Base-by-base conservation (phyloP, 1,140 invertebrate species). In the Zaprionus capensis region DNA sequence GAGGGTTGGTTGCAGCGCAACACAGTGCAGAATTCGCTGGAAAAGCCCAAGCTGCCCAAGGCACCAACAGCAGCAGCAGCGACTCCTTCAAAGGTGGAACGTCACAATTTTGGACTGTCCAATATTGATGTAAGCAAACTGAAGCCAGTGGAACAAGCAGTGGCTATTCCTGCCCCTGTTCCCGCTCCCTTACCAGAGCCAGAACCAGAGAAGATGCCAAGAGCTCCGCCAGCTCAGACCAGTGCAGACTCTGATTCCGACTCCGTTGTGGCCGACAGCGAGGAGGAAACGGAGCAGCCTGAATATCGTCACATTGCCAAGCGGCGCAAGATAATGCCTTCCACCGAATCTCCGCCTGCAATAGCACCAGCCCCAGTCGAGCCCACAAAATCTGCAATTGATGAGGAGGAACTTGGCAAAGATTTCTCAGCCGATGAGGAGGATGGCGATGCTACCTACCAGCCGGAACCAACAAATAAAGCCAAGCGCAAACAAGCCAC, bases 191-290 rank as follows among this genome's bases (percentile, higher is more conserved):
- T 17, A 17, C 2, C 28, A 0, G 63, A 53, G 1, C 20, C 36
- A 31, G 20, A 2, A 20, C 7, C 41, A 28, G 36, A 55, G 6
- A n/a, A 53, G 17, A 2, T 41, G 28, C n/a, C 49, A 15, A 5
- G 49, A 22, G 22, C 17, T 4, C 26, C 34, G 11, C 36, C 61
- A 22, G 12, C 5, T 31, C 38, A 15, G 41, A 22, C 9, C 31
- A 34, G 22, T 59, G 22, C 22, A 2, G 71, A 80, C 14, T 73
- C 79, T 2, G 87, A 93, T 62, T 92, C 91, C 1, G 92, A 93
- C 71, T 86, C 87, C 4, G 75, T 92, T 28, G 91, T 93, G 28
- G 91, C 79, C 2, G 87, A 92, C 58, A 93, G 90, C 53, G 92
- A 88, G 12, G 84, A 91, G 22, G 92, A 93, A 56, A 58, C 69